Evolutionary conservation across 2,113 vertebrate genomes (phyloP).

Genomic region (Zootoca vivipara): DNA sequence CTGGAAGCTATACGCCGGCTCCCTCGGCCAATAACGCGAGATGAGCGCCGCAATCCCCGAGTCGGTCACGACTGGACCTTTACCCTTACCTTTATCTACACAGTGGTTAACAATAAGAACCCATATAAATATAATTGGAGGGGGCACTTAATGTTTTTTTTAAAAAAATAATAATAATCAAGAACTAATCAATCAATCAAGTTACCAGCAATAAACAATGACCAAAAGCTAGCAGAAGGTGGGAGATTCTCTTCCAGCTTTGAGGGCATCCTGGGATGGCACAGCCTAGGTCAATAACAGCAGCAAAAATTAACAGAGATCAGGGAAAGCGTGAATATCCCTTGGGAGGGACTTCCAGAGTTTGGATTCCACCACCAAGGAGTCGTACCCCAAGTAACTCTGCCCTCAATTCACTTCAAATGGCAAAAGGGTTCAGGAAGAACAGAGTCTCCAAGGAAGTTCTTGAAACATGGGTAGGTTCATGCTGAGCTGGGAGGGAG

Average conservation of each 20-base stretch:
- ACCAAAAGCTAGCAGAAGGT: no score
- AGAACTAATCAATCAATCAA: neutral
- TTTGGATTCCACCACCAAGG: neutral
- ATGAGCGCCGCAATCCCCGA: no score
- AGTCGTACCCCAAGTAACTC: neutral
- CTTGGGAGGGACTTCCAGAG: neutral
- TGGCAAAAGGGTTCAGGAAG: no score
- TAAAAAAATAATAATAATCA: neutral
- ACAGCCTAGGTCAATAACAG: neutral
- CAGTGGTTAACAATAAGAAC: neutral
- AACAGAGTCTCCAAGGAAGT: neutral
- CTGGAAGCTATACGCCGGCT: no score
- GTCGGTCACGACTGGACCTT: no score
- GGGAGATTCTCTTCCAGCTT: neutral
- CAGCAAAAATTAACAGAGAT: no score
- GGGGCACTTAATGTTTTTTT: no score
- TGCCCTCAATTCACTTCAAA: neutral
- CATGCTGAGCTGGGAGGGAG: neutral
- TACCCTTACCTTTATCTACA: no score
- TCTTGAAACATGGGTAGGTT: neutral
- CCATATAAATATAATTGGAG: neutral
- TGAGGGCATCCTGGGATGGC: neutral
- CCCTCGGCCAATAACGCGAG: no score
- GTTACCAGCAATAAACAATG: no score
- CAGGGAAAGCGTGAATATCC: no score